Evolutionary conservation across 1,140 invertebrate species (phyloP).

Genomic region (Subanguina moxae): DNA sequence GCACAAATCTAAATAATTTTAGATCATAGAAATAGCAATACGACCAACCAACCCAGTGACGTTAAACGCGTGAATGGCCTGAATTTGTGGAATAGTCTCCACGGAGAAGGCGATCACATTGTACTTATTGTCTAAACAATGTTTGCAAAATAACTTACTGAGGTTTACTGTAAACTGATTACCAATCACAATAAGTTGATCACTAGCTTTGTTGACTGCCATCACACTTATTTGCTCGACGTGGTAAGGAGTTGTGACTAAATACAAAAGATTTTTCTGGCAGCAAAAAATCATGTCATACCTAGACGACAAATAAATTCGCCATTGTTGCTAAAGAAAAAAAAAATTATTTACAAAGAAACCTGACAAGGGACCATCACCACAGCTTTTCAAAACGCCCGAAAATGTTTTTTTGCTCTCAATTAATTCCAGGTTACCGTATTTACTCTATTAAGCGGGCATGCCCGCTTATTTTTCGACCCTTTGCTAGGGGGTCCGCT

Average conservation of each 20-base stretch:
- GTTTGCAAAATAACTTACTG: background rate
- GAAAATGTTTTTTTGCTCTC: no score
- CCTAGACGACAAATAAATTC: slow-evolving; percentile 30
- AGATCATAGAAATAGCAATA: background rate
- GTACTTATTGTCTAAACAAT: slow-evolving; percentile 29
- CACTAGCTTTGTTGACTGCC: slow-evolving; percentile 29
- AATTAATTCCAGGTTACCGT: no score
- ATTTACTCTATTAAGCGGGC: no score
- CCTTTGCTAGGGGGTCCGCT: no score
- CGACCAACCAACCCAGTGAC: slow-evolving; percentile 17
- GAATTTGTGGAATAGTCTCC: slow-evolving; percentile 23
- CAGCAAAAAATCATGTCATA: slow-evolving; percentile 7
- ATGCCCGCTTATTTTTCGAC: no score
- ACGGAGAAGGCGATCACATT: slow-evolving; percentile 27
- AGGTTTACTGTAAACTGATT: background rate
- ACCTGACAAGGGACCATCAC: slow-evolving; percentile 24
- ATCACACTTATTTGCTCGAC: slow-evolving; percentile 33
- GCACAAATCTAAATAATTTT: slow-evolving; percentile 10
- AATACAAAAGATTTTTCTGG: background rate
- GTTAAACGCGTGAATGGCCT: slow-evolving; percentile 22
- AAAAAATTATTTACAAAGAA: slow-evolving; percentile 28
- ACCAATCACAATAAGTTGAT: slow-evolving; percentile 31
- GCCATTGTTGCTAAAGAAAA: slow-evolving; percentile 32
- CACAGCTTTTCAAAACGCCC: no score
- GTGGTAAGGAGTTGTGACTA: slow-evolving; percentile 15